Percentiles rank a stretch among this genome's conserved stretches.
Conservation (phyloP, 2,113 vertebrate genomes). For the Apteryx mantelli region DNA sequence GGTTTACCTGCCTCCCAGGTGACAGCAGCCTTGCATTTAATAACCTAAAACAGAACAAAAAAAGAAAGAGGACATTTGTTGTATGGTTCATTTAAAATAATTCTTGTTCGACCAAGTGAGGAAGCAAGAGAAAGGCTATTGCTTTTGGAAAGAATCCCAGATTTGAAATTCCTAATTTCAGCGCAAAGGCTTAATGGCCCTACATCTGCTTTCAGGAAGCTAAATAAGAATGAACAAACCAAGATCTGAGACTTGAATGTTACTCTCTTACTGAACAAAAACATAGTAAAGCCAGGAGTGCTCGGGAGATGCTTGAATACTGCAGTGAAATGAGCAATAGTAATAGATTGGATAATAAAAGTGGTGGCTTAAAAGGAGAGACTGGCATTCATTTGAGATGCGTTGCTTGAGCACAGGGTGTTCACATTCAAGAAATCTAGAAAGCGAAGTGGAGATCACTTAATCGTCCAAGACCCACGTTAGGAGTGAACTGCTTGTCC, state of each 20-base stretch:
- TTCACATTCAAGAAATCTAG: not conserved
- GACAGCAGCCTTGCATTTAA: slow-evolving; percentile 83
- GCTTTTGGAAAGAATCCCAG: slow-evolving; percentile 37
- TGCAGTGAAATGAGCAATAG: not conserved
- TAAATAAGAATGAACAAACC: not conserved
- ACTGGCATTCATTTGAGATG: not conserved
- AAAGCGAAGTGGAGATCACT: not conserved
- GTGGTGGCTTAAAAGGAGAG: not conserved
- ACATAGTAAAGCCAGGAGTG: not conserved
- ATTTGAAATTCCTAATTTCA: not conserved
- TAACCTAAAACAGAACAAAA: slow-evolving; percentile 69
- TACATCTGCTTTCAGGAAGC: slow-evolving; percentile 4
- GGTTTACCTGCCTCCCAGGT: slow-evolving; percentile 85
- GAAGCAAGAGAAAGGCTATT: not conserved
- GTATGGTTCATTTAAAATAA: not conserved
- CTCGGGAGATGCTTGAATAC: not conserved
- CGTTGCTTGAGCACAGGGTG: not conserved
- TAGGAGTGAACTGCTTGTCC: not conserved
- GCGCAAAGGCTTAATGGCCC: slow-evolving; percentile 1
- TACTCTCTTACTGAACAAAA: not conserved
- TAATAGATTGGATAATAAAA: not conserved
- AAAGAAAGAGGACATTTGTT: not conserved
- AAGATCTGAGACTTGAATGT: not conserved
- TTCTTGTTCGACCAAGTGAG: slow-evolving; percentile 19
- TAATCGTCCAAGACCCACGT: not conserved